Percentiles rank a stretch among this genome's conserved stretches.
Conservation (phyloP, 2,888 invertebrate genomes). For the Nudaria mundana region DNA sequence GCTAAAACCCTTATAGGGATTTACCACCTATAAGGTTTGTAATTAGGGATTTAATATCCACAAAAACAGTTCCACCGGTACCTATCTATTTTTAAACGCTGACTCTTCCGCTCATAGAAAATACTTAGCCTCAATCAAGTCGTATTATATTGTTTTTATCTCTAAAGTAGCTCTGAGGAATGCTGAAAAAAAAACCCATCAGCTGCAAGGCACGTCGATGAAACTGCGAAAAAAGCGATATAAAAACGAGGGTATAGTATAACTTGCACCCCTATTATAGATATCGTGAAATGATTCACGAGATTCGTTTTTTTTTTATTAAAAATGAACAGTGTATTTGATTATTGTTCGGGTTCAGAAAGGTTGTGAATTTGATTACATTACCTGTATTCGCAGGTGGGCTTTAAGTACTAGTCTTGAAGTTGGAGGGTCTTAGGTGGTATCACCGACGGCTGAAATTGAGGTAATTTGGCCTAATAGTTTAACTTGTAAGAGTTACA, state of each 20-base stretch:
- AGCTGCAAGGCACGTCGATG: constrained; percentile 21
- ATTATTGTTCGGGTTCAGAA: no score
- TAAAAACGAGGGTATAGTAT: constrained; percentile 22
- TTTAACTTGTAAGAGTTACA: no score
- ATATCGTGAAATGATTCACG: constrained; percentile 6
- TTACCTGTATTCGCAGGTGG: not conserved
- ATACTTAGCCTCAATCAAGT: constrained; percentile 26
- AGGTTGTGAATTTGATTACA: no score
- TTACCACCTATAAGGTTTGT: no score
- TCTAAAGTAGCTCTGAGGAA: constrained; percentile 32
- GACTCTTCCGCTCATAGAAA: constrained; percentile 27
- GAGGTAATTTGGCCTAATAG: no score
- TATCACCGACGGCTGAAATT: no score
- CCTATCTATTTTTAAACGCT: constrained; percentile 22
- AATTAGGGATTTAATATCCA: no score
- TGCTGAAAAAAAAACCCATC: constrained; percentile 31
- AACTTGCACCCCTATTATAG: constrained; percentile 23
- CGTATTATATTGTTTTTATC: constrained; percentile 30
- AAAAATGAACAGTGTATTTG: no score
- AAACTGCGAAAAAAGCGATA: constrained; percentile 18
- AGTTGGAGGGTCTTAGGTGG: no score
- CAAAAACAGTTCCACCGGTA: no score
- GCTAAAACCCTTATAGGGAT: no score
- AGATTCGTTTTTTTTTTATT: not conserved
- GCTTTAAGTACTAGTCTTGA: not conserved